Evolutionary conservation across 2,113 vertebrate species (phyloP).

Genomic region (Zootoca vivipara): DNA sequence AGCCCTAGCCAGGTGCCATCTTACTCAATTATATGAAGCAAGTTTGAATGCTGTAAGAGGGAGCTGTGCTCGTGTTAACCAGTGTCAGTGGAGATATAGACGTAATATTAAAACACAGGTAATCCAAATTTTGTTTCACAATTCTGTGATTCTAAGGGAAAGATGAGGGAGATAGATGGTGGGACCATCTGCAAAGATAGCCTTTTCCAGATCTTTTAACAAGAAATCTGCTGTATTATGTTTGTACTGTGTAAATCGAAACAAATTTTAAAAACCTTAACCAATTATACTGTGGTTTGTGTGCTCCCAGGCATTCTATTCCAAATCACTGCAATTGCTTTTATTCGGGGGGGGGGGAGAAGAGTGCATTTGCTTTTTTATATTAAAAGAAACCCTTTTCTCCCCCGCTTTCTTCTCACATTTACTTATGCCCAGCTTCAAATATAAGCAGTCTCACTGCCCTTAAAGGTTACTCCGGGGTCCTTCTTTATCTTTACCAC

Average conservation of each 20-base stretch:
- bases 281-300: not conserved
- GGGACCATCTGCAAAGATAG: too few relatives aligned
- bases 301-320: not conserved
- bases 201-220: not conserved
- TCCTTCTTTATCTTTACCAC: slow-evolving; percentile 18
- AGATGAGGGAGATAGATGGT: not conserved
- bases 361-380: not conserved
- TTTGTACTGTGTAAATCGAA: not conserved
- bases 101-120: not conserved
- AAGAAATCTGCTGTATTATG: not conserved
- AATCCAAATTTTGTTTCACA: not conserved
- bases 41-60: not conserved
- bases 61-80: too few relatives aligned
- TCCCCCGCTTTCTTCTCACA: not conserved
- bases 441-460: slow-evolving; percentile 24
- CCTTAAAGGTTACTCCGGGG: not conserved
- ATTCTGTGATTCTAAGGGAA: not conserved
- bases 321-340: fast-evolving
- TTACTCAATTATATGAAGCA: not conserved
- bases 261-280: not conserved
- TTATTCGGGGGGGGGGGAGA: not conserved
- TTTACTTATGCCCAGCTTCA: not conserved
- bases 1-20: not conserved
- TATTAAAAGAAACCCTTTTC: not conserved
- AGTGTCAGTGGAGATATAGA: not conserved